Evolutionary conservation across 2,888 invertebrate species (phyloP).

Genomic region (Drosophila glabriapex): DNA sequence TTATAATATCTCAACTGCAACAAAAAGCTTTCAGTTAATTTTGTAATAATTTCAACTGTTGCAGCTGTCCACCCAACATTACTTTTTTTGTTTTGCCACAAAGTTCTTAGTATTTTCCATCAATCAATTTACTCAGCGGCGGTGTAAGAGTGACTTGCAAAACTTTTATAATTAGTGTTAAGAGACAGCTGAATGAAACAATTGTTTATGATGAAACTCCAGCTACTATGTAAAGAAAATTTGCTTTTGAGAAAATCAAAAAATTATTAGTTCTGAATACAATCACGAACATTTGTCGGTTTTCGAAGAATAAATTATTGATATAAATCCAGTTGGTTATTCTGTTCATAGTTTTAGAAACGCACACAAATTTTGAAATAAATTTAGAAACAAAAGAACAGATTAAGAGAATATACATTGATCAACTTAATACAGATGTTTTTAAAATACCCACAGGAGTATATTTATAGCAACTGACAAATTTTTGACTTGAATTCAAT

Average conservation of each 20-base stretch:
- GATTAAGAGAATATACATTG: not conserved
- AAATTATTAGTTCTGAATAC: conserved; percentile 6
- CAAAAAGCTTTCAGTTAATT: conserved; percentile 6
- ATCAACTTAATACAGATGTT: not conserved
- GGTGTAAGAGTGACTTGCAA: conserved; percentile 25
- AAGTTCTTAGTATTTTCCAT: conserved; percentile 36
- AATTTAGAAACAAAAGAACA: not conserved
- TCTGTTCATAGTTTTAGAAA: not conserved
- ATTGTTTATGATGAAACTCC: conserved; percentile 18
- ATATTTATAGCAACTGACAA: not conserved
- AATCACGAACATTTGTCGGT: not conserved
- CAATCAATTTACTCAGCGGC: conserved; percentile 37
- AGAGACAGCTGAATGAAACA: not conserved
- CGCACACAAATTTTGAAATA: not conserved
- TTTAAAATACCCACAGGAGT: not conserved
- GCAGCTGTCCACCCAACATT: conserved; percentile 35
- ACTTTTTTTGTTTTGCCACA: not conserved
- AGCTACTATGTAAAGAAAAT: conserved; percentile 7
- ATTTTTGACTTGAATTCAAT: not conserved
- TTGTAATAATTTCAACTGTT: conserved; percentile 7
- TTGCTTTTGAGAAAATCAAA: not conserved
- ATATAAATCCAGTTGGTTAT: too few species aligned
- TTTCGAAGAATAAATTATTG: not conserved
- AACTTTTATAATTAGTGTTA: conserved; percentile 57
- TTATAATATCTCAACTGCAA: conserved; percentile 5